These are phyloP conservation scores for Lysandra coridon DNA, from an alignment of 2,888 invertebrate genomes.

Conservation along the genomic window DNA sequence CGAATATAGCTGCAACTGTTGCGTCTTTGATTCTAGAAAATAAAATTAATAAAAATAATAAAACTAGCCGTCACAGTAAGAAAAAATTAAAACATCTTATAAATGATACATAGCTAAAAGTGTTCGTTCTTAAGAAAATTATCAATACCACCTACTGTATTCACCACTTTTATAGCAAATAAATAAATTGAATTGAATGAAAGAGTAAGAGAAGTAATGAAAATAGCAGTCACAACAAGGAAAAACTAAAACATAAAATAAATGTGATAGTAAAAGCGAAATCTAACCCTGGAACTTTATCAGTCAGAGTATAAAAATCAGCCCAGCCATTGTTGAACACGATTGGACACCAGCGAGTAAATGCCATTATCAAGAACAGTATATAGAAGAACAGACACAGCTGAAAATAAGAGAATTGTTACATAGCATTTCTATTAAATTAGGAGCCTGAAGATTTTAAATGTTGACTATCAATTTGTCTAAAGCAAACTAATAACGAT, in stretches of 20 bases:
- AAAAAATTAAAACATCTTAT: too few relatives aligned
- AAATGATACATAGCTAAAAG: too few relatives aligned
- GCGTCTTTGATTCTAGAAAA: conserved; percentile 55
- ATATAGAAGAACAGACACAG: conserved; percentile 46
- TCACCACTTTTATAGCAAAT: too few relatives aligned
- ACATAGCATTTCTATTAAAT: not conserved
- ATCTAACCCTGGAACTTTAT: conserved; percentile 47
- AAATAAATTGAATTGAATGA: too few relatives aligned
- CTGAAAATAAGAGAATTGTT: conserved; percentile 44
- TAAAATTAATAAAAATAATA: not conserved
- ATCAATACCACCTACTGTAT: too few relatives aligned
- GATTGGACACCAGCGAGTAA: conserved; percentile 50
- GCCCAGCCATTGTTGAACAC: conserved; percentile 51
- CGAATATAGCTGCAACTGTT: conserved; percentile 53
- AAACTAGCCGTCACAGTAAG: too few relatives aligned
- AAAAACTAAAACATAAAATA: too few relatives aligned
- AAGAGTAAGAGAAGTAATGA: too few relatives aligned
- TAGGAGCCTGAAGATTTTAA: not conserved
- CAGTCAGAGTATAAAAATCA: conserved; percentile 37
- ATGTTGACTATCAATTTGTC: too few relatives aligned
- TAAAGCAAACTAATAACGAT: too few relatives aligned
- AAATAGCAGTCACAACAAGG: too few relatives aligned
- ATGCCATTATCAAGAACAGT: conserved; percentile 42
- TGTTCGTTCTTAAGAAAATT: too few relatives aligned
- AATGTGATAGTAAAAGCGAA: not conserved